Percentiles rank a stretch among this genome's conserved stretches.
phyloP scores from a whole-genome alignment of 1,140 invertebrate species.

The Panulirus ornatus region DNA sequence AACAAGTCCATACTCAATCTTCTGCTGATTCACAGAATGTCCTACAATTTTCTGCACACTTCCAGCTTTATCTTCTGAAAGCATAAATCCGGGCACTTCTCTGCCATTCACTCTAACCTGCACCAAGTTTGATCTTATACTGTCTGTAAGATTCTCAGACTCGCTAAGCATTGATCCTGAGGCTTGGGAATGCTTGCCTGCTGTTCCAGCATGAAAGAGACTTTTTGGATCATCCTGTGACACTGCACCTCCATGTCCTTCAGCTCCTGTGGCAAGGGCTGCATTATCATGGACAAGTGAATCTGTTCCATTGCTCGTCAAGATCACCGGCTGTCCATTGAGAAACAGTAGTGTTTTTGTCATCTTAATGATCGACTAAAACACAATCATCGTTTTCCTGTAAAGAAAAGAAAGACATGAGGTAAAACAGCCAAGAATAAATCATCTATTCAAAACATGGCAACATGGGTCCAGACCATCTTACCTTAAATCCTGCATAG shows the following conservation, averaged over 20 bases:
- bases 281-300: background rate
- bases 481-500: too few species aligned
- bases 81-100: constrained; percentile 56
- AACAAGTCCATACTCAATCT: background rate
- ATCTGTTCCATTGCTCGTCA: constrained; percentile 35
- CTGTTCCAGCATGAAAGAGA: background rate
- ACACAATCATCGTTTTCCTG: background rate
- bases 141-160: background rate
- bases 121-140: background rate
- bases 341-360: constrained; percentile 38
- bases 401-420: background rate
- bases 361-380: background rate
- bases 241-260: background rate
- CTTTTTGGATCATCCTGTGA: background rate
- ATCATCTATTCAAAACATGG: too few species aligned
- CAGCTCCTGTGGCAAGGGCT: background rate
- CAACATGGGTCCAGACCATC: too few species aligned
- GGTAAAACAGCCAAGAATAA: too few species aligned
- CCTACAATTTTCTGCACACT: constrained; percentile 20
- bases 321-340: constrained; percentile 54
- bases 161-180: background rate
- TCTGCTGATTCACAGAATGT: background rate
- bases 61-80: background rate
- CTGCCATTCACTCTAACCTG: constrained; percentile 38
- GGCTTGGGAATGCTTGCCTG: background rate